Evolutionary conservation across 2,888 invertebrate species (phyloP).

Genomic region (Timema podura): DNA sequence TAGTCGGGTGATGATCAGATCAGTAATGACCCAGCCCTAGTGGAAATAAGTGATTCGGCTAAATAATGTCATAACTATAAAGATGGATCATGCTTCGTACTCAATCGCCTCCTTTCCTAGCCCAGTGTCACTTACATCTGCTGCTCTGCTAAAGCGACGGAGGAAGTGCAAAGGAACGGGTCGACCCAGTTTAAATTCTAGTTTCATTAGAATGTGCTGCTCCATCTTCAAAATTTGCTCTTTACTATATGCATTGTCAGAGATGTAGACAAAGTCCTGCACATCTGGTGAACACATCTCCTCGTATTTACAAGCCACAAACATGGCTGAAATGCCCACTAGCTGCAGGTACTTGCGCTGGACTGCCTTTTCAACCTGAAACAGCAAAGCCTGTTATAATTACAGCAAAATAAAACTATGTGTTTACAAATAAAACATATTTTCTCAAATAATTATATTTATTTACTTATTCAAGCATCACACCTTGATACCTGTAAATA

Average conservation of each 20-base stretch:
- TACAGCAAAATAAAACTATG: constrained; percentile 32
- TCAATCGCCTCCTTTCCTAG: no score
- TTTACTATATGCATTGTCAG: constrained; percentile 80
- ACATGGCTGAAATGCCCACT: constrained; percentile 84
- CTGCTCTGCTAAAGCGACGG: constrained; percentile 64
- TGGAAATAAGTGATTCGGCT: no score
- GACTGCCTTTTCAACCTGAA: constrained; percentile 57
- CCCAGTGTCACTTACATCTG: constrained; percentile 29
- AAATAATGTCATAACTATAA: no score
- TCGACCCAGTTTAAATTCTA: constrained; percentile 78
- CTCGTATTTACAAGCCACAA: constrained; percentile 91
- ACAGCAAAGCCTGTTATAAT: constrained; percentile 35
- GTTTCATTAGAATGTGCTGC: constrained; percentile 64
- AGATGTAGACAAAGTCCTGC: constrained; percentile 84
- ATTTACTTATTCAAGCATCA: no score
- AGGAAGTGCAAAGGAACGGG: constrained; percentile 88
- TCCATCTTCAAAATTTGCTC: constrained; percentile 81
- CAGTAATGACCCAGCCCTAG: no score
- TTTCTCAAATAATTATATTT: no score
- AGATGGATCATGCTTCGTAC: no score
- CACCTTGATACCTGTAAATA: no score
- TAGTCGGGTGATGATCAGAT: no score
- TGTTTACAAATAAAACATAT: no score
- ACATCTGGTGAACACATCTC: constrained; percentile 88
- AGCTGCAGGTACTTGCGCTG: constrained; percentile 73